Conservation (phyloP, 2,888 invertebrate species). For the Schrankia costaestrigalis region DNA sequence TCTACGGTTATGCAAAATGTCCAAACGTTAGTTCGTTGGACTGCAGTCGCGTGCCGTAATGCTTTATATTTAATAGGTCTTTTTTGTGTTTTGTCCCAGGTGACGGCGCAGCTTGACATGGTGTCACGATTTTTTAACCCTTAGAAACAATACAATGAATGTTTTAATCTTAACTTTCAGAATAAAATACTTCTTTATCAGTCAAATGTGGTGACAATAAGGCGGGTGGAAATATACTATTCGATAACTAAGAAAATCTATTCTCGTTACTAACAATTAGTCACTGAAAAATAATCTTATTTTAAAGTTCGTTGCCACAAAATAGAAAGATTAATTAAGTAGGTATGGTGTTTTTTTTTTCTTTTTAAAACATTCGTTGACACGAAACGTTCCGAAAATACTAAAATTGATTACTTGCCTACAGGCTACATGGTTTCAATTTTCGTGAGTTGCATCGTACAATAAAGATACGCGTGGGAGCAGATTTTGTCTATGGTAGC, state of each 20-base stretch:
- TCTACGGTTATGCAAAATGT: slow-evolving; percentile 33
- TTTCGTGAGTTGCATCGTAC: slow-evolving; percentile 18
- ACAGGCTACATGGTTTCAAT: slow-evolving; percentile 20
- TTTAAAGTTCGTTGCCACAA: slow-evolving; percentile 27
- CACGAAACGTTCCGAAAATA: slow-evolving; percentile 18
- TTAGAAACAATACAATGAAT: slow-evolving; percentile 2
- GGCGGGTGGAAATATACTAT: slow-evolving; percentile 9
- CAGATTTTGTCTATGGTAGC: slow-evolving; percentile 25
- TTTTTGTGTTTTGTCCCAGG: slow-evolving; percentile 35
- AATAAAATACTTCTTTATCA: slow-evolving; percentile 1
- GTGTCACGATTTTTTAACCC: slow-evolving; percentile 12
- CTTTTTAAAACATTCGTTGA: slow-evolving; percentile 19
- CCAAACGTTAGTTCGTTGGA: slow-evolving; percentile 44
- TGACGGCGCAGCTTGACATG: slow-evolving; percentile 39
- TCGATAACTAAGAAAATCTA: slow-evolving; percentile 11
- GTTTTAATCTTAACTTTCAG: slow-evolving; percentile 3
- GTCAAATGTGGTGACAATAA: slow-evolving; percentile 2
- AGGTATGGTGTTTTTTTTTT: slow-evolving; percentile 15
- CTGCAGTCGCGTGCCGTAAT: slow-evolving; percentile 65
- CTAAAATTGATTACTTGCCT: slow-evolving; percentile 22
- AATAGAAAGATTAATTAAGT: slow-evolving; percentile 24
- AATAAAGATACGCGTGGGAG: slow-evolving; percentile 25
- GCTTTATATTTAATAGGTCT: slow-evolving; percentile 51
- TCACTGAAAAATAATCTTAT: slow-evolving; percentile 14
- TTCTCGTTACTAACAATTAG: slow-evolving; percentile 18